Base-by-base conservation (phyloP, 2,888 invertebrate species). In the Apodemia mormo region DNA sequence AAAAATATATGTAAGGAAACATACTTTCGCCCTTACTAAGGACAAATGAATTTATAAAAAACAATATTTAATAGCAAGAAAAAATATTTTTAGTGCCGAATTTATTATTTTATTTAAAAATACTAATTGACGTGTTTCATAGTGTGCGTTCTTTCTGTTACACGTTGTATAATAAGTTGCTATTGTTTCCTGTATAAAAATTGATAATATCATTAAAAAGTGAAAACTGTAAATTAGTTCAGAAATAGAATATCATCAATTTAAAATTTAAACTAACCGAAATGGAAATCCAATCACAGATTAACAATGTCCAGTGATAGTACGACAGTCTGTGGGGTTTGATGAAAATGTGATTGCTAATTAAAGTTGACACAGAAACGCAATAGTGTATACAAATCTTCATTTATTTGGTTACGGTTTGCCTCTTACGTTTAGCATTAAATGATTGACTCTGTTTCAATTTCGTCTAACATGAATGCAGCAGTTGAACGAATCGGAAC, bases 371-470 rank as follows among this genome's bases (percentile, higher is more conserved):
- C 92, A 92, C 86, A 91, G 90, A 93, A 92, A 90, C 87, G 84
- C 87, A 87, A 84, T 87, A 80, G 85, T 87, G 88, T 87, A 92
- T 89, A 88, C 85, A 83, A 91, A 89, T 91, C 90, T 88, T 92
- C 90, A 90, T 93, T 92, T 90, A 89, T 90, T 87, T 83, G 86
- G 92, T 89, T 89, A 92, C 89, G 93, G 88, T 85, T 88, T 87
- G 84, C 84, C 84, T 89, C 87, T 89, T 86, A 85, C 90, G 88
- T 88, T 90, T 89, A 88, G 89, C 86, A 88, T 92, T 91, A 91
- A 92, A 92, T 92, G 90, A 90, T 89, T 86, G 92, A 90, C 92
- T 89, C 87, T 91, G 92, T 92, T 92, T 92, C 92, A 92, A 93
- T 93, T 93, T 91, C 87, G 85, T 88, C 82, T 89, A 90, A 93